These are phyloP conservation scores for Drosophila anomelani DNA, from an alignment of 2,888 invertebrate genomes.

Conservation along the genomic window DNA sequence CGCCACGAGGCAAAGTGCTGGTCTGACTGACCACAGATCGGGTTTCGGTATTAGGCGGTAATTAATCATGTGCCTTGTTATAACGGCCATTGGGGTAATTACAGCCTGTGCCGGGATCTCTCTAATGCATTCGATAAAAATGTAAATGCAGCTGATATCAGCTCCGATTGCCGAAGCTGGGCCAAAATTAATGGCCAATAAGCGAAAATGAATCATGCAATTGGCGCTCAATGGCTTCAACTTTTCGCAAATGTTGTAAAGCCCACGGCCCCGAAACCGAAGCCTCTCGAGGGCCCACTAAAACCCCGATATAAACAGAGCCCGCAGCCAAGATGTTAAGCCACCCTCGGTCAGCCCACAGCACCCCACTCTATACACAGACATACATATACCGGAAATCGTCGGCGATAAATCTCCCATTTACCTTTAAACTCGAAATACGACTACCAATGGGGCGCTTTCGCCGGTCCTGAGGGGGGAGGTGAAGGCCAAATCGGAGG, in stretches of 20 bases:
- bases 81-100: slow-evolving; percentile 58
- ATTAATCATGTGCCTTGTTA: slow-evolving; percentile 67
- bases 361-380: slow-evolving; percentile 23
- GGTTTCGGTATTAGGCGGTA: slow-evolving; percentile 67
- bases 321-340: slow-evolving; percentile 50
- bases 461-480: slow-evolving; percentile 6
- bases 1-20: background rate
- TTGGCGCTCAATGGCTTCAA: slow-evolving; percentile 61
- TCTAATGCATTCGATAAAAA: slow-evolving; percentile 67
- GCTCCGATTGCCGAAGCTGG: slow-evolving; percentile 14
- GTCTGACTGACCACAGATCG: slow-evolving; percentile 45
- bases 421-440: slow-evolving; percentile 81
- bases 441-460: slow-evolving; percentile 57
- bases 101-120: slow-evolving; percentile 55
- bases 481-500: slow-evolving; percentile 7
- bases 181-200: slow-evolving; percentile 71
- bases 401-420: slow-evolving; percentile 76
- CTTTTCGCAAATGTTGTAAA: slow-evolving; percentile 51
- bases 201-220: slow-evolving; percentile 71
- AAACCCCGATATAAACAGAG: slow-evolving; percentile 72
- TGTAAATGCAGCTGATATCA: slow-evolving; percentile 64
- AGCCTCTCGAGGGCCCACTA: slow-evolving; percentile 70
- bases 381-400: slow-evolving; percentile 49
- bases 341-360: slow-evolving; percentile 22
- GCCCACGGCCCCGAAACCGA: slow-evolving; percentile 25